phyloP scores from a whole-genome alignment of 2,113 vertebrate species.

The Stomatorhinus ivindoensis region DNA sequence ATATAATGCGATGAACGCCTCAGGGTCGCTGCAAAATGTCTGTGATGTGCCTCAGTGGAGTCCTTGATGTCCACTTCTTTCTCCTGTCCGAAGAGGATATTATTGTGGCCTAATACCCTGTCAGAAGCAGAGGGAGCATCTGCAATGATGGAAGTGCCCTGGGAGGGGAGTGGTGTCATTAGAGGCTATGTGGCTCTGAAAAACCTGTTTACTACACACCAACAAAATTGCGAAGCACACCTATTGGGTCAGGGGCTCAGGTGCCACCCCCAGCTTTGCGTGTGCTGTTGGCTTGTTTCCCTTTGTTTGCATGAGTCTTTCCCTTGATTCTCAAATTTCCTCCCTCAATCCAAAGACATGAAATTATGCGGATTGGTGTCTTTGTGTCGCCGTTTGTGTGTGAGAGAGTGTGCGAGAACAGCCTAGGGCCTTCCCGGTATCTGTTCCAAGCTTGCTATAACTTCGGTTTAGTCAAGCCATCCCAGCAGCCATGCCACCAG shows the following conservation, averaged over 20 bases:
- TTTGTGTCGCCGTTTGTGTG: not conserved
- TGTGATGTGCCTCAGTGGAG: not conserved
- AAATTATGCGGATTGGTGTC: not conserved
- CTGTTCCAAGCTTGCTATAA: not conserved
- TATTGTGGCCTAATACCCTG: not conserved
- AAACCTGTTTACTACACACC: not conserved
- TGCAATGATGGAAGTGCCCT: not conserved
- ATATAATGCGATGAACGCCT: not conserved
- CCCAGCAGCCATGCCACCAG: not conserved
- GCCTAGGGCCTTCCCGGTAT: not conserved
- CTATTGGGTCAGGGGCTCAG: not conserved
- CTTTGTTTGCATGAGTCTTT: not conserved
- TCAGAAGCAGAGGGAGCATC: not conserved
- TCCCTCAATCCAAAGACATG: not conserved
- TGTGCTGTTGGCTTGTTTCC: not conserved
- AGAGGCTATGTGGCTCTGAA: not conserved
- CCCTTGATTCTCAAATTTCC: not conserved
- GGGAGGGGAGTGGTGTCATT: not conserved
- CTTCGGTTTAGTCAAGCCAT: not conserved
- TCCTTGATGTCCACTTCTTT: not conserved
- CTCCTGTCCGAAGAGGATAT: not conserved
- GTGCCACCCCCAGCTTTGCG: not conserved
- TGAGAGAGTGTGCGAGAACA: not conserved
- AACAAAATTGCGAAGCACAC: not conserved
- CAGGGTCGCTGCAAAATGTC: not conserved